Conservation (phyloP, 1,140 invertebrate genomes). For the Ostrea edulis region DNA sequence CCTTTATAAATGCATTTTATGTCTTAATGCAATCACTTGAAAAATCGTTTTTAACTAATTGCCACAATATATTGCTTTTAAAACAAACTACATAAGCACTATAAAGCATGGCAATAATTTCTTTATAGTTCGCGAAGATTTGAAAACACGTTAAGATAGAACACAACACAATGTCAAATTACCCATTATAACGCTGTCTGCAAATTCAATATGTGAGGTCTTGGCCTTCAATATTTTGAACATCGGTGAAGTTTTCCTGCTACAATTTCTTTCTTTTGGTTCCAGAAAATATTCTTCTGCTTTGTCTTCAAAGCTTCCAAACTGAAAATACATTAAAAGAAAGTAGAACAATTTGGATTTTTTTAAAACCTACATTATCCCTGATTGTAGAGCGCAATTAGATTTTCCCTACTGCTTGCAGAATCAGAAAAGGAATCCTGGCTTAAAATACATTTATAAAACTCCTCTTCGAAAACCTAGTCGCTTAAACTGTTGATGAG, state of each 20-base stretch:
- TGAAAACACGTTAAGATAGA: too few species aligned
- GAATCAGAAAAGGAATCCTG: too few species aligned
- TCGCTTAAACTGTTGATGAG: too few species aligned
- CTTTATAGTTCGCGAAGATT: too few species aligned
- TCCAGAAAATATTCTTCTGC: slow-evolving; percentile 10
- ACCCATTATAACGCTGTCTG: not conserved
- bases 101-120: too few species aligned
- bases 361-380: too few species aligned
- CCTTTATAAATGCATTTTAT: not conserved
- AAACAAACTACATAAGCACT: too few species aligned
- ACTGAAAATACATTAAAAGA: not conserved
- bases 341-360: not conserved
- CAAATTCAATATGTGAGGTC: not conserved
- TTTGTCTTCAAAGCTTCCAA: slow-evolving; percentile 26
- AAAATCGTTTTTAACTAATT: not conserved
- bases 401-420: too few species aligned
- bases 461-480: too few species aligned
- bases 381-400: not conserved
- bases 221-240: not conserved
- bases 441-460: too few species aligned
- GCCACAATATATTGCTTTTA: too few species aligned
- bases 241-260: not conserved
- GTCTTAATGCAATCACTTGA: not conserved
- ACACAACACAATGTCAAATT: not conserved
- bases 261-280: slow-evolving; percentile 7